Percentiles rank a stretch among this genome's conserved stretches.
Evolutionary conservation across 2,113 vertebrate genomes (phyloP).

Genomic region (Poicephalus meyeri): DNA sequence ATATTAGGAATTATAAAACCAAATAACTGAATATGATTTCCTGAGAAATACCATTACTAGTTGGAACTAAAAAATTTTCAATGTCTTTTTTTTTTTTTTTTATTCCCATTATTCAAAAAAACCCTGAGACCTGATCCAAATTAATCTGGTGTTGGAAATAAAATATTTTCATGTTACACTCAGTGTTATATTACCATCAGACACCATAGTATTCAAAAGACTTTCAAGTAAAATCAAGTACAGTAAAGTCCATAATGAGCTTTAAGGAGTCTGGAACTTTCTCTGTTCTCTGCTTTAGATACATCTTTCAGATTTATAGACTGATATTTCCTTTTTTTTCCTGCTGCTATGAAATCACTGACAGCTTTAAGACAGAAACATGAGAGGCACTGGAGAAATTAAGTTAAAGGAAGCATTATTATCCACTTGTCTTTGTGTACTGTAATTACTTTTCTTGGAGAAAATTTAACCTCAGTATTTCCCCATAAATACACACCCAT

Average conservation of each 20-base stretch:
- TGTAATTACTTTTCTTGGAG: neutral
- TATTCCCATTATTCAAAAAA: neutral
- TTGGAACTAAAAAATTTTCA: fast-evolving
- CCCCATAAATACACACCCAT: neutral
- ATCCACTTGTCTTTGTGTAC: neutral
- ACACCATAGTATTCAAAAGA: neutral
- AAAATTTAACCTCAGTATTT: neutral
- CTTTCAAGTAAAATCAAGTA: neutral
- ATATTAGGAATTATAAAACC: neutral
- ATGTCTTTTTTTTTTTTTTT: neutral
- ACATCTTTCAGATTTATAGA: neutral
- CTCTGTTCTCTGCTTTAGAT: neutral
- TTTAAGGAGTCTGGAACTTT: neutral
- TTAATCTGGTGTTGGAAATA: neutral
- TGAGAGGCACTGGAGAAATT: neutral
- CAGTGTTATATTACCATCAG: neutral
- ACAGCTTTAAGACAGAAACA: neutral
- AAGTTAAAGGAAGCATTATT: neutral
- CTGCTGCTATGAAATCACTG: neutral
- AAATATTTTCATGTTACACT: neutral
- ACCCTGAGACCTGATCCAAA: neutral
- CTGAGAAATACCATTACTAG: neutral
- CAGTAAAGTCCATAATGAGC: neutral
- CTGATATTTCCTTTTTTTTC: neutral
- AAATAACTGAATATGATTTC: neutral